Evolutionary conservation across 2,888 invertebrate genomes (phyloP).

Genomic region (Tipula confusa): DNA sequence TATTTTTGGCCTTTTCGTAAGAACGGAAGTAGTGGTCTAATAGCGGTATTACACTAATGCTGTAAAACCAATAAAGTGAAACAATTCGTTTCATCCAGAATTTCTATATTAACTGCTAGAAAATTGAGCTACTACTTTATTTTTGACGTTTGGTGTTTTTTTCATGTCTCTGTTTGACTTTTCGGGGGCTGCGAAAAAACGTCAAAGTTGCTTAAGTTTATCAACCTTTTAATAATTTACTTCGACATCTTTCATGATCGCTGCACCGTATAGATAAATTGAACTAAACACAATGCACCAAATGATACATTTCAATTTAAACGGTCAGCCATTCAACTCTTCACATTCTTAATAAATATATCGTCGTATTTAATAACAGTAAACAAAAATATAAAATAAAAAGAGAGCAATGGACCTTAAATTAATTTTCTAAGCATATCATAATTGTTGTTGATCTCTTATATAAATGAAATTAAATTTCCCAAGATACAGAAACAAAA

Average conservation of each 20-base stretch:
- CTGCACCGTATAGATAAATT: not conserved
- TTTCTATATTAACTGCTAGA: too few relatives aligned
- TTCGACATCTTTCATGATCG: not conserved
- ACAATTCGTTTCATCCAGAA: too few relatives aligned
- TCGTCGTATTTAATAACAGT: not conserved
- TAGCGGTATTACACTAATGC: too few relatives aligned
- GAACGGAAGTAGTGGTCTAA: too few relatives aligned
- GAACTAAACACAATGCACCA: not conserved
- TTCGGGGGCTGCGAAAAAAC: too few relatives aligned
- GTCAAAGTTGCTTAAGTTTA: too few relatives aligned
- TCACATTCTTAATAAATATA: not conserved
- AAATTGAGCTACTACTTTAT: too few relatives aligned
- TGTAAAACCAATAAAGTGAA: too few relatives aligned
- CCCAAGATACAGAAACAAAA: not conserved
- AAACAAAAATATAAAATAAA: not conserved
- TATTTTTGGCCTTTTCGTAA: too few relatives aligned
- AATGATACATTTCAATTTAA: not conserved
- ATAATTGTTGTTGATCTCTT: not conserved
- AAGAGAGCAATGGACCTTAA: not conserved
- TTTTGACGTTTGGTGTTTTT: too few relatives aligned
- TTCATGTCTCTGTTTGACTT: too few relatives aligned
- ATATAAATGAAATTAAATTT: not conserved
- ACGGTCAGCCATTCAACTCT: not conserved
- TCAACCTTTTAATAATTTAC: too few relatives aligned
- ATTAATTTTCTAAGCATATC: not conserved